phyloP scores from a whole-genome alignment of 2,113 vertebrate species.

The Gobiocypris rarus region DNA sequence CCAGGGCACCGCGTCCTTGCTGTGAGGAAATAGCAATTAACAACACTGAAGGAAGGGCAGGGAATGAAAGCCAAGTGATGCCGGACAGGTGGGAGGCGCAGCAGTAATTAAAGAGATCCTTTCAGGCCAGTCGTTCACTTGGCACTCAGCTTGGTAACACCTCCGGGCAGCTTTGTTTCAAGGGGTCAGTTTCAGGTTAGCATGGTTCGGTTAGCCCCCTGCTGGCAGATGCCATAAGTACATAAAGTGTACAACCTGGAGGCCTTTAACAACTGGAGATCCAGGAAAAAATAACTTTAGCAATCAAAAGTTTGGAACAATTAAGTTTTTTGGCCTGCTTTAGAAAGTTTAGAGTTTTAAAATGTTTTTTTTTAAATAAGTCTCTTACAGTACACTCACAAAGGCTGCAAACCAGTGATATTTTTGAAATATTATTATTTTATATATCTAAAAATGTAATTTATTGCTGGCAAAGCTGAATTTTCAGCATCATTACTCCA shows the following conservation, averaged over 20 bases:
- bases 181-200: constrained; percentile 11
- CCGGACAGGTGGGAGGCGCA: constrained; percentile 22
- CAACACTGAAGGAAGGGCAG: background rate
- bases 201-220: background rate
- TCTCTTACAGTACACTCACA: no score
- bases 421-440: no score
- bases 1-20: background rate
- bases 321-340: no score
- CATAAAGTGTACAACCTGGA: background rate
- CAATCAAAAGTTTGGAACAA: no score
- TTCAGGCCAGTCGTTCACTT: constrained; percentile 22
- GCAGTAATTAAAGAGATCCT: constrained; percentile 8
- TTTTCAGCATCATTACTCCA: no score
- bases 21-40: constrained; percentile 29
- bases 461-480: no score
- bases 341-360: no score
- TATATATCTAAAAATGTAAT: no score
- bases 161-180: background rate
- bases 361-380: no score
- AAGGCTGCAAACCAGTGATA: no score
- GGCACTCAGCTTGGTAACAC: background rate
- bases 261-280: background rate
- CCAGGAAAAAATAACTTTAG: background rate
- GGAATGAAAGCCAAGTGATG: constrained; percentile 4
- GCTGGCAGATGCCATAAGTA: background rate